Conservation (phyloP, 2,113 vertebrate species). For the Arizona elegans region DNA sequence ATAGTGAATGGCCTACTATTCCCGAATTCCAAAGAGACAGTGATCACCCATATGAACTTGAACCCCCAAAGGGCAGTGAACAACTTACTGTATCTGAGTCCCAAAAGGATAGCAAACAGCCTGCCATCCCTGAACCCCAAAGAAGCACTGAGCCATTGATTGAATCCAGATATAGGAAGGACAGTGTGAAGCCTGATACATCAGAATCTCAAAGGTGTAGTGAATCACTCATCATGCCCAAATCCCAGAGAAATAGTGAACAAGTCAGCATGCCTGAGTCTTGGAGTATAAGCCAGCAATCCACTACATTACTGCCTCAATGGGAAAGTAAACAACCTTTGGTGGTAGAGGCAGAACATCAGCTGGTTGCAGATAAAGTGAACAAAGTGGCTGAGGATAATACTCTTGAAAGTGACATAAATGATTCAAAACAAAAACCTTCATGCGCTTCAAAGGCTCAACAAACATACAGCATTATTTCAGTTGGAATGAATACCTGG, state of each 20-base stretch:
- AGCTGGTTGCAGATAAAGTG: background rate
- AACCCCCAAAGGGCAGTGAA: background rate
- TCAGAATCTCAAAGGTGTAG: background rate
- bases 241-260: background rate
- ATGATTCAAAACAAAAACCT: background rate
- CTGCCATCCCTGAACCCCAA: background rate
- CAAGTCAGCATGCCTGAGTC: background rate
- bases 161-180: background rate
- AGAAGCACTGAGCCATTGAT: background rate
- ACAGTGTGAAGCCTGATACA: background rate
- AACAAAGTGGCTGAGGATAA: background rate
- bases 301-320: background rate
- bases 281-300: background rate
- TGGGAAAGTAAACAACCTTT: background rate
- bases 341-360: background rate
- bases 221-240: background rate
- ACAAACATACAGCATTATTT: slow-evolving; percentile 28
- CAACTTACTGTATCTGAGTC: background rate
- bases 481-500: slow-evolving; percentile 22
- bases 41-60: background rate
- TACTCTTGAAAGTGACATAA: background rate
- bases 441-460: background rate
- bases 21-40: background rate
- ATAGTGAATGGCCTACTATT: background rate
- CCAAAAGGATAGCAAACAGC: background rate